Evolutionary conservation across 2,113 vertebrate species (phyloP).

Genomic region (Thalassoma bifasciatum): DNA sequence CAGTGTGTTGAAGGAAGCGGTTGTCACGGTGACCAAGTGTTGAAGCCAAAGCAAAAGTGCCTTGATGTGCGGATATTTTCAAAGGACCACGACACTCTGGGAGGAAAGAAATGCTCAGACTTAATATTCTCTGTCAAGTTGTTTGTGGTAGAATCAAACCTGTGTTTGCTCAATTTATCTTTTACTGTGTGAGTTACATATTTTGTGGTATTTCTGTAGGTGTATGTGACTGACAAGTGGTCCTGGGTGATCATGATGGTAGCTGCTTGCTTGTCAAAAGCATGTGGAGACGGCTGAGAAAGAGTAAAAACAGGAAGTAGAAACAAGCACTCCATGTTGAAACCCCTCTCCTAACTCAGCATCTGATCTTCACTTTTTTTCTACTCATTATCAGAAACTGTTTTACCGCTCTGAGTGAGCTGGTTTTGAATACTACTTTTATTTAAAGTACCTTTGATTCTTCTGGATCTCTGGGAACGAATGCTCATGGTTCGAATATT

Average conservation of each 20-base stretch:
- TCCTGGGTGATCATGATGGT: background rate
- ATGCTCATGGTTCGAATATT: background rate
- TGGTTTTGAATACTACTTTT: background rate
- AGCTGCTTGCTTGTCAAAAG: background rate
- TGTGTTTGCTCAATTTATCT: background rate
- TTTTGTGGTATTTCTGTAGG: background rate
- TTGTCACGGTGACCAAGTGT: background rate
- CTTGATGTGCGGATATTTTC: slow-evolving; percentile 25
- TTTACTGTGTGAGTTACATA: background rate
- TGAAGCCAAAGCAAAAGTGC: slow-evolving; percentile 32
- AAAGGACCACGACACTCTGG: background rate
- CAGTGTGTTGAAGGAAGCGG: background rate
- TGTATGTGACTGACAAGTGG: slow-evolving; percentile 1
- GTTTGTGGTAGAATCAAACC: background rate
- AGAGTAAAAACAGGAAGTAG: too few relatives aligned
- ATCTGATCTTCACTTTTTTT: background rate
- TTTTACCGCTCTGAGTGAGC: background rate
- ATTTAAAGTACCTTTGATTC: background rate
- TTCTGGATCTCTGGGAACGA: background rate
- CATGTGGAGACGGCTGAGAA: background rate
- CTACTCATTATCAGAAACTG: background rate
- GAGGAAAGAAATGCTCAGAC: background rate
- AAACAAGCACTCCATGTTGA: slow-evolving; percentile 7
- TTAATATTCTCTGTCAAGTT: background rate
- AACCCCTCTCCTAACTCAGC: background rate